phyloP scores from a whole-genome alignment of 2,797 vertebrate species.

The Hoplostethus mediterraneus region DNA sequence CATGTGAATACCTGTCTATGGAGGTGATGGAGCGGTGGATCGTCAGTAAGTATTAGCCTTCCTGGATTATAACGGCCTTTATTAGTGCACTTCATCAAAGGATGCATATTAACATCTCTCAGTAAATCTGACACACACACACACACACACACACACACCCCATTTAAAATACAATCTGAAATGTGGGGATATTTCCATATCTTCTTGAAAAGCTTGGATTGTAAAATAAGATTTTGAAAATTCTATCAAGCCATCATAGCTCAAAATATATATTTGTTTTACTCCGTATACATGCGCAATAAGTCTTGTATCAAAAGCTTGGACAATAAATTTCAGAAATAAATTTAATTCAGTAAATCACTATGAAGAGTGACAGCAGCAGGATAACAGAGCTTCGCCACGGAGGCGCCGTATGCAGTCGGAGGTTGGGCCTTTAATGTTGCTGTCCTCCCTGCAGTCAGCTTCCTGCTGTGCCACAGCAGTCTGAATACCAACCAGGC shows the following conservation, averaged over 20 bases:
- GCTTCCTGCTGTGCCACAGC: constrained; percentile 92
- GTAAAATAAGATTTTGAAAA: too few species aligned
- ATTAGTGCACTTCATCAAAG: neutral
- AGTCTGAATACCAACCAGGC: constrained; percentile 84
- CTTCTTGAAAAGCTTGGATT: too few species aligned
- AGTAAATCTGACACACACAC: too few species aligned
- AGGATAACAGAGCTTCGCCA: neutral
- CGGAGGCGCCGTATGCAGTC: neutral
- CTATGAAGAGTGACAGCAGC: neutral
- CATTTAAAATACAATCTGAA: too few species aligned
- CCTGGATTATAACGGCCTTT: neutral
- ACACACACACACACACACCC: too few species aligned
- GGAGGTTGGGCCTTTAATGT: neutral
- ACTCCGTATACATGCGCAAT: too few species aligned
- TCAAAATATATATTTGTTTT: too few species aligned
- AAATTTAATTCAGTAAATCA: neutral
- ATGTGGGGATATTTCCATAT: too few species aligned
- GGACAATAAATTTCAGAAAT: too few species aligned
- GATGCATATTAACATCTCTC: neutral
- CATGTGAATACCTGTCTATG: constrained; percentile 93
- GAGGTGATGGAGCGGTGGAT: constrained; percentile 97
- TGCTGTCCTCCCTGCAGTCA: constrained; percentile 81
- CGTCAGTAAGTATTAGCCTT: constrained; percentile 85
- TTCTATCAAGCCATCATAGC: too few species aligned
- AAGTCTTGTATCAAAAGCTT: too few species aligned